Base-by-base conservation (phyloP, 2,113 vertebrate genomes). In the Syrrhaptes paradoxus region DNA sequence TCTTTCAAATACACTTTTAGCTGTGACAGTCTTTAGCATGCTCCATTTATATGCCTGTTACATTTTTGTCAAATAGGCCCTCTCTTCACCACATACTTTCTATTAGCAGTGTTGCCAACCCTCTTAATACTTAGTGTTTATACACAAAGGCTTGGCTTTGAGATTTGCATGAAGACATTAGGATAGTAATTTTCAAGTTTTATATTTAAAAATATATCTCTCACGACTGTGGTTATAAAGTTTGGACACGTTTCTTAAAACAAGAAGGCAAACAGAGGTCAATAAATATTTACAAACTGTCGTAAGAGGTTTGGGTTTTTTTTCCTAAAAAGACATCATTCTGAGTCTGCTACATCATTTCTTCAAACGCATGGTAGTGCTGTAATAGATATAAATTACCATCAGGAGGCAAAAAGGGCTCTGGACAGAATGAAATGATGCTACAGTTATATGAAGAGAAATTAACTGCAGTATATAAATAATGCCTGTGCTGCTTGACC, bases 321-420 rank as follows among this genome's bases (percentile, higher is more conserved):
- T 90, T 94, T 85, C 45, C 54, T 80, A 28, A 29, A 70, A 80
- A 90, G 68, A 73, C 43, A 72, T 63, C 36, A 28, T 92, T 94
- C 82, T 70, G 43, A 66, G 54, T 70, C 90, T 88, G 63, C 82
- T 92, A 46, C 79, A 70, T 93, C 49, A 85, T 83, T 93, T 85
- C 72, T 91, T 94, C 72, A 73, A 90, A 73, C 28, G 73, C 43
- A 85, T 57, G 1, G 10, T 90, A 88, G 85, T 94, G 79, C 51
- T 95, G 79, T 88, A 95, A 96, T 93, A 87, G 88, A 92, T 46
- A 92, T 73, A 46, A 95, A 94, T 94, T 93, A 88, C 46, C 31
- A 77, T 83, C 79, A 46, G 67, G 80, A 97, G 88, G 59, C 72
- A 77, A 62, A 91, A 93, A 86, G 78, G 79, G 78, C 91, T 95